phyloP scores from a whole-genome alignment of 2,113 vertebrate species.

The Nothobranchius furzeri region DNA sequence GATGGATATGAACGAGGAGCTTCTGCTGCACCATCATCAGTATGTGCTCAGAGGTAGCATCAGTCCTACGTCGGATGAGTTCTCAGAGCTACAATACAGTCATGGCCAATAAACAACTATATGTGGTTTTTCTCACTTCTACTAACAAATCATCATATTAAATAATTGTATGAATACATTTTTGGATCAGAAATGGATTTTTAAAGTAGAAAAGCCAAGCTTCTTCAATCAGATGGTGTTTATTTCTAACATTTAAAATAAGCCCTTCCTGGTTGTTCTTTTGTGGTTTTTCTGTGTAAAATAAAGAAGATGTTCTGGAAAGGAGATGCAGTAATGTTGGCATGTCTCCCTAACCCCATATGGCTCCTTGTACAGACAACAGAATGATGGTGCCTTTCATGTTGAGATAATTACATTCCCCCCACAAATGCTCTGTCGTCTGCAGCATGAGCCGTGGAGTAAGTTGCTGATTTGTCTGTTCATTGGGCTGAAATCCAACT shows the following conservation, averaged over 20 bases:
- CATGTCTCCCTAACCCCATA: conserved; percentile 33
- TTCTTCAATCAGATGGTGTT: background rate
- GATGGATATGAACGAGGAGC: too few species aligned
- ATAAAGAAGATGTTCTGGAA: conserved; percentile 11
- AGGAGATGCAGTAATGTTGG: conserved; percentile 21
- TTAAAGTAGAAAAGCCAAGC: background rate
- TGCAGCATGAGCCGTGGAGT: conserved; percentile 22
- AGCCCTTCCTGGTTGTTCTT: background rate
- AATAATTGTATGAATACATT: too few species aligned
- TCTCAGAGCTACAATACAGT: background rate
- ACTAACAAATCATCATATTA: background rate
- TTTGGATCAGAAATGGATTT: background rate
- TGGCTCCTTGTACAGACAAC: conserved; percentile 30
- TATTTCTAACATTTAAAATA: conserved; percentile 1
- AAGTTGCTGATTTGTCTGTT: conserved; percentile 48
- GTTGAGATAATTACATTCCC: conserved; percentile 51
- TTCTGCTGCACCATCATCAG: too few species aligned
- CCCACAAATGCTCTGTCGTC: conserved; percentile 26
- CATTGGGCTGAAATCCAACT: conserved; percentile 47
- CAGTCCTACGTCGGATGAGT: background rate
- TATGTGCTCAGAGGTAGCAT: background rate
- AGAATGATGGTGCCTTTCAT: conserved; percentile 56
- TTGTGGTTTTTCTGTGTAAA: conserved; percentile 3
- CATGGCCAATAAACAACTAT: background rate
- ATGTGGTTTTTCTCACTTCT: background rate